A percentile compares a stretch with the other conserved stretches of the same genome.
Evolutionary conservation across 2,113 vertebrate genomes (phyloP).

Genomic region (Pseudorasbora parva): DNA sequence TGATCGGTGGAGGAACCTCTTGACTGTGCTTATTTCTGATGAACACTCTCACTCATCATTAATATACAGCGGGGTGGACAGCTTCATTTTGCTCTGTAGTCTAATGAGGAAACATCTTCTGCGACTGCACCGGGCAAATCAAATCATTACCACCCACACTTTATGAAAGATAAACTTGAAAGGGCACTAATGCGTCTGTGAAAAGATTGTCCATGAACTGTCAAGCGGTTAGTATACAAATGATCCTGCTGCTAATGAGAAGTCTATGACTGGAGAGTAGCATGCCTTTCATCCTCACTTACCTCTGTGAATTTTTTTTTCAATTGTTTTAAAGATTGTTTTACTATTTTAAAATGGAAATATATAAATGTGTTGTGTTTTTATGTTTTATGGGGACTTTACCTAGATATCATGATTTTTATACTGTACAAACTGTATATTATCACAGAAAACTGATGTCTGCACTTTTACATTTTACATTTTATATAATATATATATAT

Average conservation of each 20-base stretch:
- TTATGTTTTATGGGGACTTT: no score
- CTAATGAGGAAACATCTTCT: conserved; percentile 79
- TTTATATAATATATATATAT: no score
- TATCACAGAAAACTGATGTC: no score
- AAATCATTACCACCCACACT: conserved; percentile 80
- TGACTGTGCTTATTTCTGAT: not conserved
- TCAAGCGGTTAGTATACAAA: conserved; percentile 60
- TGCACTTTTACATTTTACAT: no score
- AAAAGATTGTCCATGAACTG: conserved; percentile 50
- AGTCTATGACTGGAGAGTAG: conserved; percentile 60
- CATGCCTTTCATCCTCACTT: not conserved
- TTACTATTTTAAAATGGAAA: not conserved
- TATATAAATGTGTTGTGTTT: no score
- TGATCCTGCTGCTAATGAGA: conserved; percentile 65
- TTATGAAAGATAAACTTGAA: conserved; percentile 80
- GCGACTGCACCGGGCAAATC: conserved; percentile 72
- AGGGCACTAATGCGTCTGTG: conserved; percentile 68
- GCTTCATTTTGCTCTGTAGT: conserved; percentile 55
- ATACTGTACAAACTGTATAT: no score
- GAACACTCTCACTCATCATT: conserved; percentile 43
- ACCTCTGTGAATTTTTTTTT: no score
- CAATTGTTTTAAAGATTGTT: no score
- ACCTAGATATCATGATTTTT: no score
- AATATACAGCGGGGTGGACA: conserved; percentile 5
- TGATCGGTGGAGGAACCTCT: not conserved